Percentiles rank a stretch among this genome's conserved stretches.
phyloP scores from a whole-genome alignment of 2,113 vertebrate species.

The Chitala chitala region DNA sequence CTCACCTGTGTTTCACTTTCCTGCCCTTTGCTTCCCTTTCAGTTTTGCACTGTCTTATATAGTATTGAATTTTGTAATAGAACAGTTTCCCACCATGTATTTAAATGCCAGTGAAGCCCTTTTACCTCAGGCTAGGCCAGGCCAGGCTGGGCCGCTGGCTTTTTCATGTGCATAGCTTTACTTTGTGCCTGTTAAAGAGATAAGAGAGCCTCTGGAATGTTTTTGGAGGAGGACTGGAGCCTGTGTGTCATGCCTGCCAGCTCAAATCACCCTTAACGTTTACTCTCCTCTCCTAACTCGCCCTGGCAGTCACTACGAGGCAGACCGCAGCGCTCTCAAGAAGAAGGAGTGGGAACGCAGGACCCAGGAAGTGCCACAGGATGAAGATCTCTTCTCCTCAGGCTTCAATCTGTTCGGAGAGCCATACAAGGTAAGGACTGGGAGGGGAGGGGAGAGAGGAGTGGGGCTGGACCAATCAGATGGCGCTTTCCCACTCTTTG shows the following conservation, averaged over 20 bases:
- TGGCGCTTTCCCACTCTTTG: constrained; percentile 5
- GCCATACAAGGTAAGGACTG: constrained; percentile 83
- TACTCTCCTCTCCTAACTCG: constrained; percentile 31
- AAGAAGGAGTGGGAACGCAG: constrained; percentile 94
- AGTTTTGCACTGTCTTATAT: constrained; percentile 26
- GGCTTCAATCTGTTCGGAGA: constrained; percentile 97
- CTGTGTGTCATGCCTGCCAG: constrained; percentile 37
- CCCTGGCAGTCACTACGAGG: constrained; percentile 82
- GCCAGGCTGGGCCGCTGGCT: too few relatives aligned
- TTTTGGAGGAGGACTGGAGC: constrained; percentile 27
- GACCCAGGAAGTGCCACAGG: constrained; percentile 95
- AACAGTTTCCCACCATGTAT: constrained; percentile 19
- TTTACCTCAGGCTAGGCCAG: constrained; percentile 34
- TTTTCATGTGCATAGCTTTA: constrained; percentile 38
- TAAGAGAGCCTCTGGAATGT: constrained; percentile 35
- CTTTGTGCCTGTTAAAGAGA: constrained; percentile 35
- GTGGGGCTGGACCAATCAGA: constrained; percentile 31
- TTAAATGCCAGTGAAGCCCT: constrained; percentile 31
- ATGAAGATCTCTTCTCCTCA: constrained; percentile 93
- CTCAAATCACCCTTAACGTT: constrained; percentile 34
- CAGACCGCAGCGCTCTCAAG: constrained; percentile 88
- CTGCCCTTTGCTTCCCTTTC: neutral
- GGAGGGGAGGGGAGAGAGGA: too few relatives aligned
- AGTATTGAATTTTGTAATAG: constrained; percentile 7
- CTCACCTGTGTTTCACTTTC: neutral